A percentile compares a stretch with the other conserved stretches of the same genome.
Evolutionary conservation across 2,797 vertebrate genomes (phyloP).

Genomic region (Acanthurus leucopareius): DNA sequence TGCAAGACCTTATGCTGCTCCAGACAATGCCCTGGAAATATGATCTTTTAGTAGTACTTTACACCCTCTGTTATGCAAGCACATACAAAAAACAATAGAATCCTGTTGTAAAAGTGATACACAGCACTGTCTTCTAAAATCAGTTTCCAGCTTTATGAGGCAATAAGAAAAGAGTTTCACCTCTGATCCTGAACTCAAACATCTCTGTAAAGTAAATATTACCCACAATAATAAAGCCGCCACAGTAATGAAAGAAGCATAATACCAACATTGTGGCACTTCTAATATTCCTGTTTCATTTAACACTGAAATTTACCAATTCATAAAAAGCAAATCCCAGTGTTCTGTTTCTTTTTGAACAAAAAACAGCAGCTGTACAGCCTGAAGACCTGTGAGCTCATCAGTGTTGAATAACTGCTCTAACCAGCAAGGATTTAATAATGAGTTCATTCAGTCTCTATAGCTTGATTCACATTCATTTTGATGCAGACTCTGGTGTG

Average conservation of each 20-base stretch:
- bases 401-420: conserved; percentile 45
- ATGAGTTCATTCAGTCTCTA: conserved; percentile 33
- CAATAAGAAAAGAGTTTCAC: neutral
- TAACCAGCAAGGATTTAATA: conserved; percentile 26
- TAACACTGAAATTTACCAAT: conserved; percentile 20
- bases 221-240: conserved; percentile 1
- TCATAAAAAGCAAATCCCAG: conserved; percentile 30
- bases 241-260: neutral
- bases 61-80: conserved; percentile 12
- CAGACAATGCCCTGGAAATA: conserved; percentile 50
- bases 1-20: conserved; percentile 36
- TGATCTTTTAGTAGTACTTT: conserved; percentile 41
- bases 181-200: neutral
- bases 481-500: neutral
- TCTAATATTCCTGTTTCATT: neutral
- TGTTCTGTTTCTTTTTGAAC: conserved; percentile 17
- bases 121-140: conserved; percentile 14
- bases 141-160: conserved; percentile 9
- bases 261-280: neutral
- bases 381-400: conserved; percentile 47
- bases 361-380: conserved; percentile 42
- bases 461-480: conserved; percentile 25
- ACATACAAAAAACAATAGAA: conserved; percentile 22
- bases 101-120: conserved; percentile 8
- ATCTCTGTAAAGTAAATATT: neutral